Base-by-base conservation (phyloP, 2,113 vertebrate genomes). In the Albula glossodonta region DNA sequence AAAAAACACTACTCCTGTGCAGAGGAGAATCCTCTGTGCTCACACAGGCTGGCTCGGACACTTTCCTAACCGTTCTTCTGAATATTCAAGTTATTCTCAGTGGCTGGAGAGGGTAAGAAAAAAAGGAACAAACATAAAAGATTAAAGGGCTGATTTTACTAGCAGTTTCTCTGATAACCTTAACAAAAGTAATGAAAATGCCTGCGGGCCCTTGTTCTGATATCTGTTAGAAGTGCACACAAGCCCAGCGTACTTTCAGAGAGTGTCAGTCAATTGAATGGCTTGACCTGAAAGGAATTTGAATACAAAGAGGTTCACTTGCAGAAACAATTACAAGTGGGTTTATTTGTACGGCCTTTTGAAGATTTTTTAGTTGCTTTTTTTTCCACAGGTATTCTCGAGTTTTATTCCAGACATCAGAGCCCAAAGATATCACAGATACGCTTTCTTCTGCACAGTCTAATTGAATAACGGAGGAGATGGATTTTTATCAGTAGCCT, bases 11-110 rank as follows among this genome's bases (percentile, higher is more conserved):
- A 25, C 0, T 25, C 60, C 52, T 3, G 56, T 10, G n/a, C 51
- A n/a, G 51, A 53, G 60, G 80, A 80, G 49, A 85, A 77, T 31
- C n/a, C 31, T 57, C 79, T 79, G 70, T 84, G 51, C 74, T 52
- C 57, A 74, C 63, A 48, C 10, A n/a, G 83, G 17, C 63, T 25
- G 83, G 13, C 41, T 84, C 63, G 48, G 49, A 53, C 77, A 84
- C 25, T 57, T 17, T 82, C 51, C 50, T 31, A 82, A 53, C 19
- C 77, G 74, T 25, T 52, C 52, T 85, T 41, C 31, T 60, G 84
- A 53, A 79, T 85, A 31, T 53, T 57, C 78, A 60, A 56, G 74
- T 81, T 70, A 63, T 22, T 31, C 48, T 52, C 80, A 66, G 79
- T 60, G 74, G 63, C 63, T 66, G 53, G 56, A 81, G 50, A 25